Percentiles rank a stretch among this genome's conserved stretches.
These are phyloP conservation scores for Parauchenoglanis ngamensis DNA, from an alignment of 2,797 vertebrate species.

Conservation along the genomic window DNA sequence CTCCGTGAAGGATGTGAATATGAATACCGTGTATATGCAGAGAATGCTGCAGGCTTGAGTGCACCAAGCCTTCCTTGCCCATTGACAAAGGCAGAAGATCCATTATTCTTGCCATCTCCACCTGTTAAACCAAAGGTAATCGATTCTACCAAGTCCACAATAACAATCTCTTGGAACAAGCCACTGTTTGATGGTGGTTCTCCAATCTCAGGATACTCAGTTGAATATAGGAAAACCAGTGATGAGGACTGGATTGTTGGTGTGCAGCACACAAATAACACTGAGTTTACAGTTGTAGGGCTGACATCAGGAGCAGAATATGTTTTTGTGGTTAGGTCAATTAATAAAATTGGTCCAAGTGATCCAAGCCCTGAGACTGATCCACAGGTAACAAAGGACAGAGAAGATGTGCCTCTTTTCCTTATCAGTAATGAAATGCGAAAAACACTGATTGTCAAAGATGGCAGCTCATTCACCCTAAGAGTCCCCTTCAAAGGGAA, in stretches of 20 bases:
- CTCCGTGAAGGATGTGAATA: constrained; percentile 94
- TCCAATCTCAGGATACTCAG: constrained; percentile 86
- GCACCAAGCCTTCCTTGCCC: constrained; percentile 86
- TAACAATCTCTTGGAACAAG: constrained; percentile 91
- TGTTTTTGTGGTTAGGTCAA: constrained; percentile 86
- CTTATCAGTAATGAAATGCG: constrained; percentile 91
- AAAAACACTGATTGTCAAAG: constrained; percentile 91
- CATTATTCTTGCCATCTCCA: constrained; percentile 89
- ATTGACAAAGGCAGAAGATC: constrained; percentile 89
- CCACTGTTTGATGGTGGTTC: constrained; percentile 96
- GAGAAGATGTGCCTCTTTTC: constrained; percentile 93
- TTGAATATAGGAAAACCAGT: constrained; percentile 87
- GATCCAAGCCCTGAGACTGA: constrained; percentile 90
- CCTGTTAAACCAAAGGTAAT: constrained; percentile 88
- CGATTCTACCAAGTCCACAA: constrained; percentile 85
- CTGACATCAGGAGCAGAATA: constrained; percentile 86
- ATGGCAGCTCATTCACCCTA: constrained; percentile 89
- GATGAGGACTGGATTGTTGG: constrained; percentile 89
- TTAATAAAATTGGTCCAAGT: constrained; percentile 92
- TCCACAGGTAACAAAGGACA: constrained; percentile 86
- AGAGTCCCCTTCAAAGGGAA: constrained; percentile 90
- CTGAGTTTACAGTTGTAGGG: constrained; percentile 85
- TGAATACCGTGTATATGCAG: constrained; percentile 95
- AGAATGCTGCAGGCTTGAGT: constrained; percentile 94
- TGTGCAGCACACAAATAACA: constrained; percentile 84